Base-by-base conservation (phyloP, 2,888 invertebrate species). In the Agapetus fuscipes region DNA sequence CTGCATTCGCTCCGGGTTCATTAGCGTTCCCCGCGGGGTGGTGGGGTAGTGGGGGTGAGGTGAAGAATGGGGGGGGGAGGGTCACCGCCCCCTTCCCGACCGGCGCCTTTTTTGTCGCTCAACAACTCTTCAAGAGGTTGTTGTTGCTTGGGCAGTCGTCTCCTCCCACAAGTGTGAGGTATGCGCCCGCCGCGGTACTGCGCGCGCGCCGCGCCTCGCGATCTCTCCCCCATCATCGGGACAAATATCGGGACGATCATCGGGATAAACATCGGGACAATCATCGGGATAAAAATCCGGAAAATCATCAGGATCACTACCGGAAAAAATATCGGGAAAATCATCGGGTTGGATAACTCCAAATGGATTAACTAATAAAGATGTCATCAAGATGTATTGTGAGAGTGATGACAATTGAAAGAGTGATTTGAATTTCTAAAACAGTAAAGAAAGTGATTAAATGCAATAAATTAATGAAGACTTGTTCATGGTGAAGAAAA, bases 11-110 rank as follows among this genome's bases (percentile, higher is more conserved):
- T n/a, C n/a, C n/a, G n/a, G 41, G 31, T 41, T 41, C 41, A 41
- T 41, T 41, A 41, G 41, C 41, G 39, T 29, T 10, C 34, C 14
- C n/a, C n/a, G n/a, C 38, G 26, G 16, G 25, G 27, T 31, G 38
- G 20, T 27, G 38, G 38, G 38, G 20, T 4, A 20, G 5, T 20
- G 20, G n/a, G n/a, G n/a, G n/a, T n/a, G n/a, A n/a, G n/a, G n/a
- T n/a, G n/a, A n/a, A n/a, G n/a, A n/a, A n/a, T n/a, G n/a, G n/a
- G n/a, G n/a, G n/a, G n/a, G n/a, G 5, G 20, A 20, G 20, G 20
- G 5, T 20, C 20, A 9, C 20, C 5, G 20, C 20, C 20, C 20
- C 20, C 4, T 20, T 9, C 20, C 20, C 20, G 20, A 9, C 5
- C 20, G 20, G 20, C 20, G 16, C 17, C 32, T 40, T 40, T 40